Percentiles rank a stretch among this genome's conserved stretches.
phyloP scores from a whole-genome alignment of 2,113 vertebrate species.

The Malurus melanocephalus region DNA sequence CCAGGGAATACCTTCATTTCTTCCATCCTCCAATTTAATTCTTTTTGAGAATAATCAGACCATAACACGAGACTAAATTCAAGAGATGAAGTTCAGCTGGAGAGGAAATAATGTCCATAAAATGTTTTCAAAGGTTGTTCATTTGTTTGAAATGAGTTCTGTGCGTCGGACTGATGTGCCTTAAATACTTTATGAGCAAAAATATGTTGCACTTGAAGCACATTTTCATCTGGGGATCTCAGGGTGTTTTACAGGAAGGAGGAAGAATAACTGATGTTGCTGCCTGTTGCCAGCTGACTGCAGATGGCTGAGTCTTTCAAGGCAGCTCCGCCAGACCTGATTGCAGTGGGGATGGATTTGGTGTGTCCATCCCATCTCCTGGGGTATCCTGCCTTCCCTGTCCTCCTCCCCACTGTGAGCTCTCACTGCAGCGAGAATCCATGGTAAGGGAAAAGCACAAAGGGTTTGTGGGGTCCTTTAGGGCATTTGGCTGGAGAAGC shows the following conservation, averaged over 20 bases:
- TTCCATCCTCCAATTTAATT: constrained; percentile 55
- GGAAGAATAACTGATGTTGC: background rate
- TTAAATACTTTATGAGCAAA: constrained; percentile 52
- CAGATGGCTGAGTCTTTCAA: background rate
- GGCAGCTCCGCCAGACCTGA: background rate
- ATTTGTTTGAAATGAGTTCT: constrained; percentile 47
- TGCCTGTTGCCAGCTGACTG: background rate
- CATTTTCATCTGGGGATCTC: background rate
- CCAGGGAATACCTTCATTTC: constrained; percentile 60
- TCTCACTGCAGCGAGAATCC: background rate
- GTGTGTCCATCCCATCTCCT: background rate
- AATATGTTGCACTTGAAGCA: background rate
- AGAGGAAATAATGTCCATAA: constrained; percentile 57
- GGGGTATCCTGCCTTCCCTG: background rate
- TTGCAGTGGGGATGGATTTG: background rate
- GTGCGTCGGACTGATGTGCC: background rate
- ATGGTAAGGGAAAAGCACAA: accelerated
- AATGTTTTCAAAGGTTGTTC: constrained; percentile 45
- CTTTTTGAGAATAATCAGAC: constrained; percentile 56
- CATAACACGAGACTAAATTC: constrained; percentile 60
- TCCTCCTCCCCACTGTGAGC: background rate
- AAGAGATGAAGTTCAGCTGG: constrained; percentile 49
- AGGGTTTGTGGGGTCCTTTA: background rate
- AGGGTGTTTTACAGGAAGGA: background rate
- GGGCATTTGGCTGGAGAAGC: background rate